A percentile compares a stretch with the other conserved stretches of the same genome.
These are phyloP conservation scores for Micrasema longulum DNA, from an alignment of 1,140 invertebrate species.

Conservation along the genomic window DNA sequence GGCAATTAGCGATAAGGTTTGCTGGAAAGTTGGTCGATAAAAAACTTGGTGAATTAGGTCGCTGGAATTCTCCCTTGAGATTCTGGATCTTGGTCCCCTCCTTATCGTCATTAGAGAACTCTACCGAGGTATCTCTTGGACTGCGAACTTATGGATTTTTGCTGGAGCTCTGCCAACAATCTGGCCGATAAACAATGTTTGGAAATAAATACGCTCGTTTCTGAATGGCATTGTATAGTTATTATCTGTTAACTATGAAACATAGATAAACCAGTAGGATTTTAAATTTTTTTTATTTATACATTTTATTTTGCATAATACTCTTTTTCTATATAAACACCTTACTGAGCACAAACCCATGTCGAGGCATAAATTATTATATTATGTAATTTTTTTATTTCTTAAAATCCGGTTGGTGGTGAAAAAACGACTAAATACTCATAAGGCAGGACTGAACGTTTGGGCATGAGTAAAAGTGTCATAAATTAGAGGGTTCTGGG, in stretches of 20 bases:
- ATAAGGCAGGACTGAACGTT: no score
- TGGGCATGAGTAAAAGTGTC: no score
- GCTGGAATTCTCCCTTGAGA: background rate
- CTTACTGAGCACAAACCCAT: no score
- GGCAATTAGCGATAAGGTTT: slow-evolving; percentile 39
- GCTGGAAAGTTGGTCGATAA: slow-evolving; percentile 25
- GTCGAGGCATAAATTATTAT: no score
- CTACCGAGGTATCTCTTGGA: background rate
- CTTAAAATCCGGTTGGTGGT: no score
- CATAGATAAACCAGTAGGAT: no score
- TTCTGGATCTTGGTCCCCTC: background rate
- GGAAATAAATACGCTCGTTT: slow-evolving; percentile 3
- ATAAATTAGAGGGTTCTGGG: no score
- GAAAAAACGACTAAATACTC: no score
- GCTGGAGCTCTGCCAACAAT: background rate
- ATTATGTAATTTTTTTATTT: no score
- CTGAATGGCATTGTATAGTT: background rate
- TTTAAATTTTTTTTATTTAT: no score
- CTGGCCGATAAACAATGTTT: background rate
- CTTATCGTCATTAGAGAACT: slow-evolving; percentile 8
- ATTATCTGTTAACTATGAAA: slow-evolving; percentile 19
- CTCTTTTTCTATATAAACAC: no score
- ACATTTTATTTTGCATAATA: no score
- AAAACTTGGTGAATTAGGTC: slow-evolving; percentile 33
- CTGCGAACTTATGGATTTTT: slow-evolving; percentile 9